Percentiles rank a stretch among this genome's conserved stretches.
Conservation (phyloP, 2,888 invertebrate genomes). For the Gastracanthus pulcherrimus region DNA sequence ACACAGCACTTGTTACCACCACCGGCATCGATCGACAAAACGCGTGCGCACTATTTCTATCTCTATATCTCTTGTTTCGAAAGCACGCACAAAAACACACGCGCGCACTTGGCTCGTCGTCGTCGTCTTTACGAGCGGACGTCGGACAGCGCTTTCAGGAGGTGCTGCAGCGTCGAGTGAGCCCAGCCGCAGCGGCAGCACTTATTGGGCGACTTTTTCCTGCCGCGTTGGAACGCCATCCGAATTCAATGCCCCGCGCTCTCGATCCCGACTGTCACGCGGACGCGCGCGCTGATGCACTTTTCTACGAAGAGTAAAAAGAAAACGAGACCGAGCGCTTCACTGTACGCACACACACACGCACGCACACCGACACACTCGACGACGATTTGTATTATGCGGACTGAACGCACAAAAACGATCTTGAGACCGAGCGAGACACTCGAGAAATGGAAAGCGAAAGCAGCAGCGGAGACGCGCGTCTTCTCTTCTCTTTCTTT, state of each 20-base stretch:
- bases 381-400: background rate
- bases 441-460: slow-evolving; percentile 1
- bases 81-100: too few species aligned
- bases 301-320: too few species aligned
- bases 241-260: slow-evolving; percentile 20
- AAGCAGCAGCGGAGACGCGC: background rate
- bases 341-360: background rate
- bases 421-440: background rate
- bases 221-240: slow-evolving; percentile 57
- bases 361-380: background rate
- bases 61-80: too few species aligned
- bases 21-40: too few species aligned
- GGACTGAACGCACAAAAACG: background rate
- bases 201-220: slow-evolving; percentile 55
- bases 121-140: background rate
- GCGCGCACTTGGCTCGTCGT: background rate
- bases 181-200: slow-evolving; percentile 35
- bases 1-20: too few species aligned
- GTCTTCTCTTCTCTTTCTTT: background rate
- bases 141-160: background rate
- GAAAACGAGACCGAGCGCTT: too few species aligned
- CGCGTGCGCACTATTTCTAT: background rate
- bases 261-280: background rate
- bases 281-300: too few species aligned
- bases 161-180: slow-evolving; percentile 10